Percentiles rank a stretch among this genome's conserved stretches.
Evolutionary conservation across 2,113 vertebrate species (phyloP).

Genomic region (Rhizomys pruinosus): DNA sequence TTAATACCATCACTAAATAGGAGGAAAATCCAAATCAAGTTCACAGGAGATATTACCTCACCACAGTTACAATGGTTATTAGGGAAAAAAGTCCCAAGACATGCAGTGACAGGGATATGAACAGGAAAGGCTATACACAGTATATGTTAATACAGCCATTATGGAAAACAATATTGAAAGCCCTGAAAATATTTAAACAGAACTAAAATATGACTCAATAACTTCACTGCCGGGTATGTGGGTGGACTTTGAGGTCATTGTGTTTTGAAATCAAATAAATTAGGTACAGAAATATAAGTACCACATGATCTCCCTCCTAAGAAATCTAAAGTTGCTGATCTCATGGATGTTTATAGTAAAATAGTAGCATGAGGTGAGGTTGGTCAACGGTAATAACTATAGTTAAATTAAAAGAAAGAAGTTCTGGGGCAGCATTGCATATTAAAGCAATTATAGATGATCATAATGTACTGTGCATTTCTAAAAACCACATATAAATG

Average conservation of each 20-base stretch:
- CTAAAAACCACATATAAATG: background rate
- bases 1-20: background rate
- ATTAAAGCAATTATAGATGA: too few species aligned
- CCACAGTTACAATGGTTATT: background rate
- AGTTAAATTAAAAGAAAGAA: background rate
- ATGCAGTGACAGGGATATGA: background rate
- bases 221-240: background rate
- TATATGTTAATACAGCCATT: background rate
- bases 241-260: background rate
- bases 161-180: background rate
- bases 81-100: background rate
- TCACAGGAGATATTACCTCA: background rate
- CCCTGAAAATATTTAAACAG: background rate
- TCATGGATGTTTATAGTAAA: background rate
- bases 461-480: background rate
- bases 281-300: background rate
- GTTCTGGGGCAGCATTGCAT: background rate
- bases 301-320: background rate
- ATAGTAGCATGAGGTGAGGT: background rate
- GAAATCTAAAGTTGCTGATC: background rate
- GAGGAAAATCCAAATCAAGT: background rate
- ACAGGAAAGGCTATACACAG: too few species aligned
- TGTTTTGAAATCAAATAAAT: background rate
- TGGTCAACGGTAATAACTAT: background rate
- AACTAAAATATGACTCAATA: background rate